These are phyloP conservation scores for Origma solitaria DNA, from an alignment of 2,113 vertebrate genomes.

Conservation along the genomic window DNA sequence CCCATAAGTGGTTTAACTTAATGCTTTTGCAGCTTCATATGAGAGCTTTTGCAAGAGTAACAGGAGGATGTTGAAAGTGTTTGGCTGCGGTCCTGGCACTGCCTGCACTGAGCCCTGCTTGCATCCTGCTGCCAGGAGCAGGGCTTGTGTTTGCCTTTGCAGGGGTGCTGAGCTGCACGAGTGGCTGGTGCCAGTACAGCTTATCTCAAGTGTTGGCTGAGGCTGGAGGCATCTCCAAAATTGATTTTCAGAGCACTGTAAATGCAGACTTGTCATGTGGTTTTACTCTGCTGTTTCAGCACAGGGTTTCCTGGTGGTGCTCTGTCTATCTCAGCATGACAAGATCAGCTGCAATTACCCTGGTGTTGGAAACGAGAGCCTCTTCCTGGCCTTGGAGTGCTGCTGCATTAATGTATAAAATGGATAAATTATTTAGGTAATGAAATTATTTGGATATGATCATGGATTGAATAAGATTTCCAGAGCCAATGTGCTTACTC, in stretches of 20 bases:
- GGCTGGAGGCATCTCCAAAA: background rate
- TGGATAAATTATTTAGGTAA: background rate
- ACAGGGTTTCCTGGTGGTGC: background rate
- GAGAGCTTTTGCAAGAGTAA: background rate
- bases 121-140: background rate
- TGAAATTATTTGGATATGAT: background rate
- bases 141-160: background rate
- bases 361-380: background rate
- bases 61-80: background rate
- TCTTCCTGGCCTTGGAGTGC: background rate
- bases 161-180: background rate
- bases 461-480: background rate
- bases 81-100: background rate
- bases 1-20: background rate
- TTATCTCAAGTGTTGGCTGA: background rate
- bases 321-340: background rate
- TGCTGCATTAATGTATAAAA: background rate
- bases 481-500: constrained; percentile 17
- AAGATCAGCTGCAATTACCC: background rate
- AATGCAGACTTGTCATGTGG: rapidly evolving
- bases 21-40: background rate
- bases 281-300: background rate
- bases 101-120: background rate
- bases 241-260: background rate
- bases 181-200: background rate